A percentile compares a stretch with the other conserved stretches of the same genome.
These are phyloP conservation scores for Lophura nycthemera DNA, from an alignment of 2,113 vertebrate genomes.

Conservation along the genomic window DNA sequence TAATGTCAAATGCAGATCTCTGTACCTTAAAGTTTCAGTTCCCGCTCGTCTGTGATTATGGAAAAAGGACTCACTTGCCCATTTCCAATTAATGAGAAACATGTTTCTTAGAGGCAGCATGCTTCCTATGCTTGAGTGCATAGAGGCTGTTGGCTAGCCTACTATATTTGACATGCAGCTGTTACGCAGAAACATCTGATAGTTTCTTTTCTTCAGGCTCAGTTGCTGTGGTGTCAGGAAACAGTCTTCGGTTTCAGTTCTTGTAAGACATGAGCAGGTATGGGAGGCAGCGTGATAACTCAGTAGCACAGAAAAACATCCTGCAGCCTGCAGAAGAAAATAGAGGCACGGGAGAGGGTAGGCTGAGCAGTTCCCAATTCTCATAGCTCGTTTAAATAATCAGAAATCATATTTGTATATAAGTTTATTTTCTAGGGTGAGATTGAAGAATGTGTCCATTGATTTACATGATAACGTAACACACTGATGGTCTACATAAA, in stretches of 20 bases:
- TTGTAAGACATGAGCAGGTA: slow-evolving; percentile 32
- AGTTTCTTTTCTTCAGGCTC: slow-evolving; percentile 54
- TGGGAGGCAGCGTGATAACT: not conserved
- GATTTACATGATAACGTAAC: not conserved
- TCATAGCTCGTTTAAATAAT: not conserved
- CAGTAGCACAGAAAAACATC: not conserved
- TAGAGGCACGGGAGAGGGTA: not conserved
- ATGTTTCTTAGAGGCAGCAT: not conserved
- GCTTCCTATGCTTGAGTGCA: not conserved
- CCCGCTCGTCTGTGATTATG: not conserved
- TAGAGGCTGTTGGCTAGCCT: not conserved
- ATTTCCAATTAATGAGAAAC: slow-evolving; percentile 32
- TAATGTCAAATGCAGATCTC: not conserved
- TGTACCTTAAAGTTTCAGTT: not conserved
- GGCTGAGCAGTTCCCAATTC: not conserved
- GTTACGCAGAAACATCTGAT: slow-evolving; percentile 56
- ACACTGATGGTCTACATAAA: not conserved
- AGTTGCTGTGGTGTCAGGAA: not conserved
- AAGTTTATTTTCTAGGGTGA: not conserved
- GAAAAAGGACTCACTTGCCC: not conserved
- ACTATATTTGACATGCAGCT: slow-evolving; percentile 63
- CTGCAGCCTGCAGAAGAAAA: not conserved
- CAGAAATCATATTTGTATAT: not conserved
- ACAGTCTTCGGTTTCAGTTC: slow-evolving; percentile 38
- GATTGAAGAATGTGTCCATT: not conserved